Base-by-base conservation (phyloP, 2,888 invertebrate genomes). In the Gari tellinella region DNA sequence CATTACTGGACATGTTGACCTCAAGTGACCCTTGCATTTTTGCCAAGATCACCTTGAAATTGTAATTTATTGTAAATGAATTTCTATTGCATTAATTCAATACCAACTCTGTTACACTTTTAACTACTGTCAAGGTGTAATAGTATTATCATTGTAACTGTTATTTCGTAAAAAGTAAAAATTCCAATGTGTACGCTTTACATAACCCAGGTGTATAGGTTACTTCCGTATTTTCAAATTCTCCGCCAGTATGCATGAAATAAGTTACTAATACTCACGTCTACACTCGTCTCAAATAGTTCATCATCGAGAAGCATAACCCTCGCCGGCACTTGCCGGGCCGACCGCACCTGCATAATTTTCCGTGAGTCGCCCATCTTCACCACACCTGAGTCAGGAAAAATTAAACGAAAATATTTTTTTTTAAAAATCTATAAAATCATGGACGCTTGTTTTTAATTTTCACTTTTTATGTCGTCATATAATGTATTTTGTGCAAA, bases 281-380 rank as follows among this genome's bases (percentile, higher is more conserved):
- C 83, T n/a, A 84, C 78, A 49, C 79, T 75, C 49, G 55, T 66
- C 21, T 80, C 69, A 41, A 73, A 74, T 19, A 60, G 45, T 26
- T 77, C 80, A 55, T 79, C 80, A 52, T 84, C 83, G 21, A 84
- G 46, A 17, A 82, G 51, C 5, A 49, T 41, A n/a, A 82, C 72
- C 26, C 76, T 38, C 21, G 77, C 82, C 15, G 82, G 77, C 2
- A 82, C 75, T 43, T 73, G 77, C 4, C 82, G 72, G 0, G 80
- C 70, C 0, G 82, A 74, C 41, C 83, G 72, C 15, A 80, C 83
- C 51, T 79, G 80, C 38, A 63, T 46, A 19, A 80, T 74, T 37
- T 72, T 72, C 57, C 74, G 51, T 5, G 62, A 60, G 46, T 75
- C 75, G 1, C 66, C 67, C 76, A 76, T 76, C 2, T 62, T 63